Base-by-base conservation (phyloP, 92 coral and sea anemone species). In the Isaurus tuberculatus region DNA sequence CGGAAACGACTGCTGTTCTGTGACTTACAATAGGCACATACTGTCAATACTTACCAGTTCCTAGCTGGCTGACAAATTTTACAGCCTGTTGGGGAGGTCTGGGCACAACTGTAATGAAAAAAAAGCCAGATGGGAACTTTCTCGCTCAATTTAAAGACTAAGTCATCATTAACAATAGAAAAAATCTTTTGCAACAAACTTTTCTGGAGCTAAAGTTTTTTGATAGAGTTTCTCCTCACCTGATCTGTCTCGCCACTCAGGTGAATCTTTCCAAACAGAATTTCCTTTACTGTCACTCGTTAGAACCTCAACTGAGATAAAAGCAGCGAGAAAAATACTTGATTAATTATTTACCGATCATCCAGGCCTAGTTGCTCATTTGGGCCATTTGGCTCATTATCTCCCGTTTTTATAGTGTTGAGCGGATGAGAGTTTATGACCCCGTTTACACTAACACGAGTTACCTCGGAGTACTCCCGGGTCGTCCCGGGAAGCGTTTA, bases 181-280 rank as follows among this genome's bases (percentile, higher is more conserved):
- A 40, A 40, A 40, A 3, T 40, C n/a, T n/a, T n/a, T n/a, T n/a
- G n/a, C n/a, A n/a, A n/a, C n/a, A n/a, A n/a, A n/a, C n/a, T n/a
- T n/a, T n/a, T n/a, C n/a, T 55, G 34, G 48, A 36, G 15, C 3
- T 29, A 27, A 14, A 2, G 33, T 65, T 19, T 28, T 53, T 31
- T 23, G 7, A 40, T 10, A 16, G 8, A 14, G 20, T 1, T 14
- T 19, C 10, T 65, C 14, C 79, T 51, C 17, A 89, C 97, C 87
- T 72, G 97, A 93, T 89, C 95, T 89, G 81, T 93, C 97, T 63
- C 97, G 84, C 97, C 94, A 91, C 1, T 30, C 60, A 3, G 91
- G 79, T 9, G 92, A 0, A 58, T 91, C 95, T 49, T 70, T 72
- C 97, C 97, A 93, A 19, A 65, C 65, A 17, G 92, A 81, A 22